Base-by-base conservation (phyloP, 2,113 vertebrate species). In the Gracilinanus agilis region DNA sequence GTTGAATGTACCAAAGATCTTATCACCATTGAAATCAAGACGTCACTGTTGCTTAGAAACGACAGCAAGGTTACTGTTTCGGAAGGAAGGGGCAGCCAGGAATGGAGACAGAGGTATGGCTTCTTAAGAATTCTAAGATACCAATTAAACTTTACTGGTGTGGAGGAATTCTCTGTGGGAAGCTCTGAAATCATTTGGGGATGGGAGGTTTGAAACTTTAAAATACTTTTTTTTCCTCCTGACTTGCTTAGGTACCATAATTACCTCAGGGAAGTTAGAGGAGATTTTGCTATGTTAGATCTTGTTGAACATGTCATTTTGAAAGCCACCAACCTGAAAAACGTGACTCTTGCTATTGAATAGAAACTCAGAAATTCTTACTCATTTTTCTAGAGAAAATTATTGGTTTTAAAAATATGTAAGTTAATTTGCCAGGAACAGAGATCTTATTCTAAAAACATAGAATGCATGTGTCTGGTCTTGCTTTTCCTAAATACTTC, bases 21-120 rank as follows among this genome's bases (percentile, higher is more conserved):
- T 94, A 92, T 93, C 91, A 40, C 75, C 0, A 0, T 19, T 54
- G 94, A 56, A 91, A 97, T 0, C 6, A 40, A 97, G 91, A 97
- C 93, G 96, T 98, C 96, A 96, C 92, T 94, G 96, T 98, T 97
- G 55, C 98, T 97, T 98, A 98, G 98, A 98, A 98, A 99, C 98
- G 92, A 91, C 92, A 94, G 91, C 0, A 2, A 92, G 96, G 97
- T 97, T 98, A 98, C 0, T 0, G 93, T 98, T 99, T 98, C 98
- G 94, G 97, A 97, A 97, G 96, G 93, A 97, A 97, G 96, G 91
- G 56, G 92, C 97, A 97, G 96, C 97, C 93, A 90, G 89, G 94
- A 95, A 94, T 88, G 16, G 95, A 67, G 93, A 97, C 95, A 98
- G 97, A 98, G 98, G 95, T 95, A 97, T 55, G 93, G 16, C 96